Base-by-base conservation (phyloP, 1,140 invertebrate genomes). In the Neuroterus valhalla region DNA sequence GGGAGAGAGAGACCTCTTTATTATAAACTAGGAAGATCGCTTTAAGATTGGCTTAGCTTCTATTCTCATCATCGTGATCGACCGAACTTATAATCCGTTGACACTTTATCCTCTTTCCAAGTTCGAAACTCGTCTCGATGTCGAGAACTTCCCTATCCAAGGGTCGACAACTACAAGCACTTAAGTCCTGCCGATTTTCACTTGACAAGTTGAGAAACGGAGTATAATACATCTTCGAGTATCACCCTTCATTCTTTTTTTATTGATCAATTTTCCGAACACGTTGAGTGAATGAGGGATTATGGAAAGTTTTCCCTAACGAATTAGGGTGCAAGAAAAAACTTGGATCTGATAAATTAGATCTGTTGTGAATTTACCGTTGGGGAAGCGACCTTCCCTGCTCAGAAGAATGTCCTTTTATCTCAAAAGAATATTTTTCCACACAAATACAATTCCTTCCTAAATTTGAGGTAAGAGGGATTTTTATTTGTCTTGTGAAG, bases 71-170 rank as follows among this genome's bases (percentile, higher is more conserved):
- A 48, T 46, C 46, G 46, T 46, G 21, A 43, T 46, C 21, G 42
- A 45, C 21, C 19, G 26, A 17, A 19, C 26, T 15, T 68, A 70
- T 75, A 79, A 77, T 82, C 79, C 73, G 71, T 52, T 66, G 71
- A 81, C 73, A 68, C 70, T 70, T 72, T 55, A 79, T 81, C 78
- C 80, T 76, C 75, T 79, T 81, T 73, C 38, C 21, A 50, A 77
- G 50, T 38, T 81, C 45, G 31, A 21, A 66, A 75, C 23, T 38
- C 68, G 66, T 55, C 67, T 62, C 45, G 31, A 17, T 31, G 26
- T 43, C 46, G 43, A 23, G 23, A 68, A 71, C 55, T 68, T 71
- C 71, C 44, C 52, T 66, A 46, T 23, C 48, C 52, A 62, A 72
- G 21, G 38, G 46, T 66, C 55, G 67, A 44, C 48, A 73, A 62